phyloP scores from a whole-genome alignment of 2,888 invertebrate genomes.

The Syritta pipiens region DNA sequence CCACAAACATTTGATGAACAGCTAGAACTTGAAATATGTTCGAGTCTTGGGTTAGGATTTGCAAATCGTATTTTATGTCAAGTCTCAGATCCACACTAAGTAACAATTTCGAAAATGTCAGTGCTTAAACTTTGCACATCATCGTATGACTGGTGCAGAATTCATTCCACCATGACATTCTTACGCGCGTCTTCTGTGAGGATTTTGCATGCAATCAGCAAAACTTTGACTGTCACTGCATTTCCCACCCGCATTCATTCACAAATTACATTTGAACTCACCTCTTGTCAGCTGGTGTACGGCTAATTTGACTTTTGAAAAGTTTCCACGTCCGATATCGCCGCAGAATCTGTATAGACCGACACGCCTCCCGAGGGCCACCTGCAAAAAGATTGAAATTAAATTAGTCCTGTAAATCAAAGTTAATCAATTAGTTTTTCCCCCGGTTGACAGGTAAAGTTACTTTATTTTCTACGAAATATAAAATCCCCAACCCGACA shows the following conservation, averaged over 20 bases:
- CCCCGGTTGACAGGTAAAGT: background rate
- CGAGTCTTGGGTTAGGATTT: too few species aligned
- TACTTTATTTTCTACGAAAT: slow-evolving; percentile 1
- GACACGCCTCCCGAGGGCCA: slow-evolving; percentile 86
- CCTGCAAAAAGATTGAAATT: slow-evolving; percentile 74
- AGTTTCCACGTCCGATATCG: slow-evolving; percentile 88
- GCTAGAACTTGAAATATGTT: too few species aligned
- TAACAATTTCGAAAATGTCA: too few species aligned
- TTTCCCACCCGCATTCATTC: background rate
- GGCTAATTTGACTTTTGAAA: slow-evolving; percentile 88
- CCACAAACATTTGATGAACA: too few species aligned
- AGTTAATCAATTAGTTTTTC: slow-evolving; percentile 22
- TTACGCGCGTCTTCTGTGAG: too few species aligned
- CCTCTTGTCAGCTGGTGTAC: slow-evolving; percentile 87
- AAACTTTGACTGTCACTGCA: too few species aligned
- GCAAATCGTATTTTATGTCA: too few species aligned
- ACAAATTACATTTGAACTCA: slow-evolving; percentile 67
- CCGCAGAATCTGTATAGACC: slow-evolving; percentile 88
- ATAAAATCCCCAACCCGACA: slow-evolving; percentile 17
- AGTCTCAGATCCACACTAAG: too few species aligned
- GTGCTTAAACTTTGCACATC: too few species aligned
- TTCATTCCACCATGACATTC: too few species aligned
- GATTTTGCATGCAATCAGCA: too few species aligned
- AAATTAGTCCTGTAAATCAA: slow-evolving; percentile 33
- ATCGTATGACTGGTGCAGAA: too few species aligned